Base-by-base conservation (phyloP, 1,140 invertebrate species). In the Mycetomoellerius zeteki region DNA sequence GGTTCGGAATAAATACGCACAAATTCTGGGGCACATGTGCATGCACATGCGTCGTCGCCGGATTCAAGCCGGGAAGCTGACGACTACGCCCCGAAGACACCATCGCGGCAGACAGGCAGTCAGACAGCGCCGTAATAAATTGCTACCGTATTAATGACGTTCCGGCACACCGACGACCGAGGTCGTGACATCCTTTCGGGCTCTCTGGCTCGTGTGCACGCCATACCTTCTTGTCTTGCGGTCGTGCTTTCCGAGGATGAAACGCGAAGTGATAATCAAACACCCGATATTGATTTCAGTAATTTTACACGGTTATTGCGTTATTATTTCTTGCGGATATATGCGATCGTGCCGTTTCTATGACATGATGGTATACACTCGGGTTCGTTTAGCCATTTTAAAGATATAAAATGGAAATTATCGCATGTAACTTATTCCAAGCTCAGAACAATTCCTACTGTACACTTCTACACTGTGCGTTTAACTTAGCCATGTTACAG, bases 71-170 rank as follows among this genome's bases (percentile, higher is more conserved):
- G 56, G 75, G 69, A 62, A 88, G 88, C 87, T 82, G 86, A 90
- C 88, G 91, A 90, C 75, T 88, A 92, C 87, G 86, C 90, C 89
- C 92, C 65, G 87, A 88, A 90, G 92, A 92, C 89, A 85, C 89
- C 81, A 78, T 90, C 87, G 88, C 58, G 73, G 89, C 89, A 90
- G 90, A 92, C 92, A 91, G 89, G 73, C 88, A 90, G 86, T 89
- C 87, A 91, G 93, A 93, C 92, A 92, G 92, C 80, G 87, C 89
- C 87, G 93, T 94, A 93, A 95, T 94, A 95, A 94, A 95, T 94
- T 94, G 93, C 93, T 93, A 94, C 90, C 89, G 93, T 92, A 93
- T 92, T 95, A 95, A 95, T 94, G 94, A 94, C 91, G 92, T 92
- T 91, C 92, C 88, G 90, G 90, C 91, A 92, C 86, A 76, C 90